These are phyloP conservation scores for Drosophila cardini DNA, from an alignment of 1,140 invertebrate genomes.

Conservation along the genomic window DNA sequence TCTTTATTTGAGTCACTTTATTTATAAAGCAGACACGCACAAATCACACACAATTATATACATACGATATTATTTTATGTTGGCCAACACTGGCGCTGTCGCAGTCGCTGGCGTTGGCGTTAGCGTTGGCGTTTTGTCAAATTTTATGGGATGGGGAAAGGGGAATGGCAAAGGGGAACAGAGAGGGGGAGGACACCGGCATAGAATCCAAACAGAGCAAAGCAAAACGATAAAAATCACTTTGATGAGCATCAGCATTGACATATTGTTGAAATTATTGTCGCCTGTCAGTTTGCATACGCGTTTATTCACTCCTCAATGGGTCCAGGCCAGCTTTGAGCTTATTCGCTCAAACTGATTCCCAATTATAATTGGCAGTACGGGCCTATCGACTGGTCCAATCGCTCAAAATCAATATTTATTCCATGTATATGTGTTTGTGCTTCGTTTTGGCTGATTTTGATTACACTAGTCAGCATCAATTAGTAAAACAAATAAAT, in stretches of 20 bases:
- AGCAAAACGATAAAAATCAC: slow-evolving; percentile 63
- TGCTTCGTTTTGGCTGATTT: slow-evolving; percentile 31
- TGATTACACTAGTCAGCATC: slow-evolving; percentile 23
- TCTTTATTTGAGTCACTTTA: slow-evolving; percentile 72
- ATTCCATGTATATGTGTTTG: slow-evolving; percentile 16
- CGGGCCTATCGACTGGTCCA: slow-evolving; percentile 25
- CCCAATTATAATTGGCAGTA: slow-evolving; percentile 62
- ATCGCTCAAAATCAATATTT: slow-evolving; percentile 49
- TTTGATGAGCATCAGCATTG: slow-evolving; percentile 79
- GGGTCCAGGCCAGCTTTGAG: slow-evolving; percentile 35
- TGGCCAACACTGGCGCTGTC: slow-evolving; percentile 49
- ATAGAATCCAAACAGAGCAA: slow-evolving; percentile 46
- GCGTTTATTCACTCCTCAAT: slow-evolving; percentile 71
- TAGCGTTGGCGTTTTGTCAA: slow-evolving; percentile 74
- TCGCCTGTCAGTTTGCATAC: slow-evolving; percentile 71
- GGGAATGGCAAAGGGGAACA: too few relatives aligned
- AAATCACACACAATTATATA: slow-evolving; percentile 40
- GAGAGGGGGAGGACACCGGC: not conserved
- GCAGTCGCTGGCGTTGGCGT: slow-evolving; percentile 52
- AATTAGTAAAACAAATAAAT: not conserved
- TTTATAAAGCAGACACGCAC: slow-evolving; percentile 79
- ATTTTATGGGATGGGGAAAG: slow-evolving; percentile 19
- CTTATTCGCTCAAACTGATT: slow-evolving; percentile 18
- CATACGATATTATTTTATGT: slow-evolving; percentile 55
- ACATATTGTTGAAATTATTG: slow-evolving; percentile 80